Evolutionary conservation across 2,797 vertebrate species (phyloP).

Genomic region (Pygocentrus nattereri): DNA sequence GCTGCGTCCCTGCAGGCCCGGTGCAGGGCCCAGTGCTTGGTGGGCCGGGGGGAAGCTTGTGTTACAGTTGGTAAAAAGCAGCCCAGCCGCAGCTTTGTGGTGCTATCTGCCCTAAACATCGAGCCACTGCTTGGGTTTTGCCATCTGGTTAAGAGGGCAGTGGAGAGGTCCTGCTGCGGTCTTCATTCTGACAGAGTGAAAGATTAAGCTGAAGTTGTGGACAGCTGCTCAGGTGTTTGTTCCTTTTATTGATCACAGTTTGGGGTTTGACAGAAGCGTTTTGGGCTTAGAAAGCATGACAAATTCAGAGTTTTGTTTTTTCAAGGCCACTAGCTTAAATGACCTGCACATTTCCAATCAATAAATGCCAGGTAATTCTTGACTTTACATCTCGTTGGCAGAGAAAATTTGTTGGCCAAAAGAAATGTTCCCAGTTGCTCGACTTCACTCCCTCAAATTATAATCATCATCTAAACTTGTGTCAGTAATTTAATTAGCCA

Average conservation of each 20-base stretch:
- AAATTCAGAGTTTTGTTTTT: background rate
- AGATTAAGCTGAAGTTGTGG: background rate
- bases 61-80: slow-evolving; percentile 44
- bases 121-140: background rate
- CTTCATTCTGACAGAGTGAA: background rate
- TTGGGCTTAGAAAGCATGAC: background rate
- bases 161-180: background rate
- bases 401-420: background rate
- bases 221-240: background rate
- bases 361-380: background rate
- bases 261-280: background rate
- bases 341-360: background rate
- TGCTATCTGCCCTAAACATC: slow-evolving; percentile 9
- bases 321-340: background rate
- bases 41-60: slow-evolving; percentile 41
- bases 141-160: background rate
- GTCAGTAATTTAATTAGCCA: too few relatives aligned
- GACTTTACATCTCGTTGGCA: background rate
- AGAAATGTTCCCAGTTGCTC: too few relatives aligned
- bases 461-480: too few relatives aligned
- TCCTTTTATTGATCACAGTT: background rate
- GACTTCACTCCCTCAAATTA: too few relatives aligned
- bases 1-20: slow-evolving; percentile 39
- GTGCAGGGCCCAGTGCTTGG: background rate
- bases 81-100: slow-evolving; percentile 24